Conservation (phyloP, 2,797 vertebrate species). For the Hippopotamyrus pictus region DNA sequence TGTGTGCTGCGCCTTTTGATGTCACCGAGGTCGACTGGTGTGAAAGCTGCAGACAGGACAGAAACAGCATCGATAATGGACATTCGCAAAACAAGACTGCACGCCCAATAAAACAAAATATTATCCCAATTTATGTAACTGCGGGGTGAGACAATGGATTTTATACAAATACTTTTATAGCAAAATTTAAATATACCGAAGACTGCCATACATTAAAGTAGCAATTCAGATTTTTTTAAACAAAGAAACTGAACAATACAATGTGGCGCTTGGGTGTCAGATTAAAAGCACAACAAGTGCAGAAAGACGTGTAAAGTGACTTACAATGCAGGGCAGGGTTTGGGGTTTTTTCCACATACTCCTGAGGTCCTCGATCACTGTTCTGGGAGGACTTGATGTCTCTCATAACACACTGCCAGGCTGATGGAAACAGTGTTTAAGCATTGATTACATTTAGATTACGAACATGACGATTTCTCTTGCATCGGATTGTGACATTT, state of each 20-base stretch:
- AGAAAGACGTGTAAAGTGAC: conserved; percentile 23
- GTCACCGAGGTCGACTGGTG: conserved; percentile 72
- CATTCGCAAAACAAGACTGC: not conserved
- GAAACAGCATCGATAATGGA: not conserved
- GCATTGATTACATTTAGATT: not conserved
- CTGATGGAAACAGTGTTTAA: conserved; percentile 39
- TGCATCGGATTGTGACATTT: not conserved
- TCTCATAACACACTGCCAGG: conserved; percentile 78
- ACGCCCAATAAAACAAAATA: not conserved
- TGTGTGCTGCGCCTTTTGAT: conserved; percentile 69
- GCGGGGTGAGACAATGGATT: not conserved
- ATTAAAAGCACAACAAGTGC: too few relatives aligned
- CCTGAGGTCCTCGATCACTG: conserved; percentile 67
- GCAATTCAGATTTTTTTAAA: not conserved
- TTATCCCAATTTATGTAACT: not conserved
- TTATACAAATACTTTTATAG: not conserved
- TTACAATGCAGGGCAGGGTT: conserved; percentile 73
- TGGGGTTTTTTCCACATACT: conserved; percentile 77
- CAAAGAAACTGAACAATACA: not conserved
- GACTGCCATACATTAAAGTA: not conserved
- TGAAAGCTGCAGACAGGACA: conserved; percentile 60
- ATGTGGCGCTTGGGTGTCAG: too few relatives aligned
- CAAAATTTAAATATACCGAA: not conserved
- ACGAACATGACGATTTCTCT: not conserved
- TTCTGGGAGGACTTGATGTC: conserved; percentile 67